phyloP scores from a whole-genome alignment of 2,797 vertebrate species.

The Cephalopachus bancanus region DNA sequence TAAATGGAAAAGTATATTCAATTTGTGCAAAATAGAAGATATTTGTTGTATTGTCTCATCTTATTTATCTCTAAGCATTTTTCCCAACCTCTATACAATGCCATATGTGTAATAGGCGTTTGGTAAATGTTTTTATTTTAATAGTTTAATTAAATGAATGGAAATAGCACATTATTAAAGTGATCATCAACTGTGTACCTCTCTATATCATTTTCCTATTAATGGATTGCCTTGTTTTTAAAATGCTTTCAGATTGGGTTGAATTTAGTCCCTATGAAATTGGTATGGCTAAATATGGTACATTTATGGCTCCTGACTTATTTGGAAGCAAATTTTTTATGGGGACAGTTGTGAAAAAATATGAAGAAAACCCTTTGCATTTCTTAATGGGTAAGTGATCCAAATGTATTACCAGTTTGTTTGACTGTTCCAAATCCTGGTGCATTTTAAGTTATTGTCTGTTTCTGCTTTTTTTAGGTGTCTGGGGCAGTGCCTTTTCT shows the following conservation, averaged over 20 bases:
- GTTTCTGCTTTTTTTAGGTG: slow-evolving; percentile 89
- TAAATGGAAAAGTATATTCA: not conserved
- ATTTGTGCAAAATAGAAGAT: not conserved
- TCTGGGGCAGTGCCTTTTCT: slow-evolving; percentile 99
- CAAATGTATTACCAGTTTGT: not conserved
- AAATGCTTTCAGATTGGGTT: slow-evolving; percentile 95
- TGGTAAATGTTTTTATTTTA: not conserved
- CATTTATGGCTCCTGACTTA: slow-evolving; percentile 97
- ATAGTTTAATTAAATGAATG: slow-evolving; percentile 20
- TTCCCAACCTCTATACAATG: not conserved
- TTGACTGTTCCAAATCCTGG: slow-evolving; percentile 15
- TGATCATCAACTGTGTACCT: not conserved
- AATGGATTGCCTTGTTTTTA: slow-evolving; percentile 69
- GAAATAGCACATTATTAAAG: not conserved
- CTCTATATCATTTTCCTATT: slow-evolving; percentile 39
- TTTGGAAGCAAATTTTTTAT: slow-evolving; percentile 99
- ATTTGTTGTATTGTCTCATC: not conserved
- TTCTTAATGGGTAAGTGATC: slow-evolving; percentile 96
- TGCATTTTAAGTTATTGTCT: not conserved
- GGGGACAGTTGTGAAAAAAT: slow-evolving; percentile 96
- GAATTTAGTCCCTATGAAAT: slow-evolving; percentile 99
- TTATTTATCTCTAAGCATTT: not conserved
- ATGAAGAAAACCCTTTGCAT: slow-evolving; percentile 97
- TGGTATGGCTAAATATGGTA: slow-evolving; percentile 99
- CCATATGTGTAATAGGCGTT: not conserved